Percentiles rank a stretch among this genome's conserved stretches.
Evolutionary conservation across 2,888 invertebrate genomes (phyloP).

Genomic region (Antheraea assamensis): DNA sequence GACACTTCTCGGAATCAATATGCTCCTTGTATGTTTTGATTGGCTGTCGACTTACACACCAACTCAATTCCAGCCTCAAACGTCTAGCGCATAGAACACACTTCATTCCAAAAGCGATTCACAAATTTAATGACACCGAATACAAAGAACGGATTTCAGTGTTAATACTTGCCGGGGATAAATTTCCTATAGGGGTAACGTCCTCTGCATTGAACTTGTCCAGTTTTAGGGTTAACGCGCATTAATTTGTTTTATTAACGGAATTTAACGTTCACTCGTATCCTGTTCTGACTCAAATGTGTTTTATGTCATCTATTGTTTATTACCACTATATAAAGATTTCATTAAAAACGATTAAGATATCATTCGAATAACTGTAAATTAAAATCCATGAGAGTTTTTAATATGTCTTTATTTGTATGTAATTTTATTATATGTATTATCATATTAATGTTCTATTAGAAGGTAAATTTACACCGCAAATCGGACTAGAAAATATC

Average conservation of each 20-base stretch:
- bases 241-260: slow-evolving; percentile 81
- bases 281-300: slow-evolving; percentile 66
- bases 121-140: slow-evolving; percentile 77
- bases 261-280: slow-evolving; percentile 74
- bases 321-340: slow-evolving; percentile 31
- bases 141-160: slow-evolving; percentile 81
- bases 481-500: slow-evolving; percentile 31
- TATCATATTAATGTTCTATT: background rate
- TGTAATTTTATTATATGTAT: background rate
- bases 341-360: background rate
- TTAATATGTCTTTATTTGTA: background rate
- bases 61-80: slow-evolving; percentile 60
- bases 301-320: slow-evolving; percentile 61
- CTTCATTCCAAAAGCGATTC: slow-evolving; percentile 47
- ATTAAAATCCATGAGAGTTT: slow-evolving; percentile 12
- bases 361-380: background rate
- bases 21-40: slow-evolving; percentile 83
- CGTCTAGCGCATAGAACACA: slow-evolving; percentile 57
- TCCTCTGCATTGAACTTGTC: slow-evolving; percentile 81
- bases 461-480: slow-evolving; percentile 31
- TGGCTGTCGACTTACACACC: slow-evolving; percentile 61
- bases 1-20: slow-evolving; percentile 83
- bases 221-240: slow-evolving; percentile 80
- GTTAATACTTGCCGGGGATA: slow-evolving; percentile 78
- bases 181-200: slow-evolving; percentile 80